Percentiles rank a stretch among this genome's conserved stretches.
Evolutionary conservation across 1,140 invertebrate genomes (phyloP).

Genomic region (Steinernema khuongi): DNA sequence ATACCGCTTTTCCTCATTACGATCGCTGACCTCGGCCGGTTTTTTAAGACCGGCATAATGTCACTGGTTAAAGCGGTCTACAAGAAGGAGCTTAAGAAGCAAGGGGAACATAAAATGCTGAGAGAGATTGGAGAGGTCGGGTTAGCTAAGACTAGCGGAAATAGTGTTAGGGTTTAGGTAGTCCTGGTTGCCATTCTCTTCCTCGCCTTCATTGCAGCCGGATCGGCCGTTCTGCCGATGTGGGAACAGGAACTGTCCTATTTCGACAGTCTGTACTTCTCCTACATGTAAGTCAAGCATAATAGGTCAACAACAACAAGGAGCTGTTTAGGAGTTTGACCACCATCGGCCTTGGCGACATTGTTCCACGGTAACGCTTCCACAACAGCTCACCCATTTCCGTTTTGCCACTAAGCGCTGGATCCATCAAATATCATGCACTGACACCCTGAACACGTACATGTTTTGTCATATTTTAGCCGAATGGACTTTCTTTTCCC

Average conservation of each 20-base stretch:
- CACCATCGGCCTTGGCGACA: constrained; percentile 54
- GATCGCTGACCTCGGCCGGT: constrained; percentile 52
- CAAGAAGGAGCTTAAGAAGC: constrained; percentile 50
- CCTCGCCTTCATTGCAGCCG: constrained; percentile 47
- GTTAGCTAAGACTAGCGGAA: neutral
- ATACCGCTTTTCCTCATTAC: constrained; percentile 55
- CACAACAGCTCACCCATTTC: neutral
- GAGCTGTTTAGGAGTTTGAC: constrained; percentile 36
- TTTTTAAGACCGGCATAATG: constrained; percentile 57
- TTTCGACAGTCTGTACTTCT: constrained; percentile 56
- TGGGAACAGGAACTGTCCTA: constrained; percentile 53
- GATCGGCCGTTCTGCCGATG: constrained; percentile 50
- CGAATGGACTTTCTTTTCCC: constrained; percentile 53
- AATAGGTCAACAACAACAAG: neutral
- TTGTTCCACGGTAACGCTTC: constrained; percentile 39
- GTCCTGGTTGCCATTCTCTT: constrained; percentile 49
- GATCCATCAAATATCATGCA: neutral
- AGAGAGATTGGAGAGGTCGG: constrained; percentile 52
- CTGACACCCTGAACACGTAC: neutral
- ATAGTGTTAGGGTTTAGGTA: constrained; percentile 39
- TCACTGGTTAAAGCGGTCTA: constrained; percentile 43
- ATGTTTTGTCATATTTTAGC: constrained; percentile 19
- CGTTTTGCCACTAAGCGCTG: constrained; percentile 13
- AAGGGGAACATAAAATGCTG: constrained; percentile 45
- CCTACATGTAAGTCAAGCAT: constrained; percentile 44